Evolutionary conservation across 2,797 vertebrate species (phyloP).

Genomic region (Paramormyrops hopkinsi): DNA sequence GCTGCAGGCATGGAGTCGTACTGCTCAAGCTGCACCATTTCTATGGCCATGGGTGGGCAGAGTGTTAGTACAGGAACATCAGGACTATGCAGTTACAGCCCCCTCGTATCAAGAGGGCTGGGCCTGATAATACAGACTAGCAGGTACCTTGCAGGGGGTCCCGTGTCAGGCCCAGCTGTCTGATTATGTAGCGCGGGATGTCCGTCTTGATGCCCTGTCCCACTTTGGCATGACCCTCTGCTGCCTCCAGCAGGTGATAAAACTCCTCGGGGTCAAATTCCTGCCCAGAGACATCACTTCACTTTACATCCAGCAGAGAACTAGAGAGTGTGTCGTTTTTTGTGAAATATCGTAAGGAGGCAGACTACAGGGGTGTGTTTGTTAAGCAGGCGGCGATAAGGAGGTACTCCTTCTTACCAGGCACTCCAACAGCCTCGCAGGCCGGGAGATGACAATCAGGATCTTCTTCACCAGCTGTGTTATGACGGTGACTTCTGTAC

Average conservation of each 20-base stretch:
- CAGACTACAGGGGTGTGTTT: neutral
- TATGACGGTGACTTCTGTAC: constrained; percentile 82
- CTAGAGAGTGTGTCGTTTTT: neutral
- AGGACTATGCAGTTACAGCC: neutral
- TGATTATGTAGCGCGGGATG: constrained; percentile 91
- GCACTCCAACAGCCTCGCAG: constrained; percentile 89
- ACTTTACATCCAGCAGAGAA: neutral
- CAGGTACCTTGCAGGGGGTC: constrained; percentile 78
- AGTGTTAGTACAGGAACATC: neutral
- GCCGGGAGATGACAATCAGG: constrained; percentile 88
- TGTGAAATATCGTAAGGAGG: neutral
- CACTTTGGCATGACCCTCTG: constrained; percentile 88
- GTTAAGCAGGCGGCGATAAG: no score
- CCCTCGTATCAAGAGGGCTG: no score
- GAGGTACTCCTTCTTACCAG: constrained; percentile 66
- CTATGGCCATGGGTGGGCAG: constrained; percentile 52
- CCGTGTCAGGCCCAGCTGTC: constrained; percentile 83
- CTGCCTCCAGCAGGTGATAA: constrained; percentile 90
- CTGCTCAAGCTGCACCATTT: constrained; percentile 82
- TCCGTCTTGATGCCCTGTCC: constrained; percentile 90
- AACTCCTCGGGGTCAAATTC: constrained; percentile 96
- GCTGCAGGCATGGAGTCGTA: constrained; percentile 63
- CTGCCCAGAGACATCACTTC: constrained; percentile 49
- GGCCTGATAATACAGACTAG: neutral
- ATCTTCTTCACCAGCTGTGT: constrained; percentile 85